Base-by-base conservation (phyloP, 2,113 vertebrate genomes). In the Vanacampus margaritifer region DNA sequence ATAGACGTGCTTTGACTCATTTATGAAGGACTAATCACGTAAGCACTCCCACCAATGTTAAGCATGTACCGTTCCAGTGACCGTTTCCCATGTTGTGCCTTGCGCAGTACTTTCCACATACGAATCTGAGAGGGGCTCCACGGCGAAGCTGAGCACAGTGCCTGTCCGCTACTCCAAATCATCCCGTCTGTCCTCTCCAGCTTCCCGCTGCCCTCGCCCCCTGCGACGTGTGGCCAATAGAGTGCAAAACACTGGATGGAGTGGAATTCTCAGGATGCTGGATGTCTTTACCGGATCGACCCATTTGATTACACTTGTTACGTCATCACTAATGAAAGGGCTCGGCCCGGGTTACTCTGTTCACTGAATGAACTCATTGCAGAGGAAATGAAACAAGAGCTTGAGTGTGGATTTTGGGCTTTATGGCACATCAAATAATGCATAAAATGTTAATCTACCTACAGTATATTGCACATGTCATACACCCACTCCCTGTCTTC, bases 81-180 rank as follows among this genome's bases (percentile, higher is more conserved):
- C 46, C 3, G 7, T 54, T 26, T 19, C 69, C 66, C 13, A 50
- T 67, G 17, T 58, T 73, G 19, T 76, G 35, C 74, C 54, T 71
- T 65, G 81, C 89, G 19, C 84, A 99, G 97, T 89, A 99, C 97
- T 68, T 99, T 99, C 75, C 97, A 99, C 81, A 95, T 99, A 91
- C 92, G 96, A 85, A 98, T 99, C 90, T 99, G 89, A 98, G 85
- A 85, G 78, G 78, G 62, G 28, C 57, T 73, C 54, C 70, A 61
- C 41, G 43, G 53, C 43, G 71, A 65, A 65, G 50, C 48, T 73
- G 46, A 82, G 73, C 80, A 74, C 74, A 74, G 82, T 76, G 59
- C 76, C 74, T 84, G 73, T 69, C 65, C 73, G 50, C 32, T 43
- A 56, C 26, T 48, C 50, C 57, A 6, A 28, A 24, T 36, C 26